phyloP scores from a whole-genome alignment of 2,888 invertebrate species.

The Sturmia bella region DNA sequence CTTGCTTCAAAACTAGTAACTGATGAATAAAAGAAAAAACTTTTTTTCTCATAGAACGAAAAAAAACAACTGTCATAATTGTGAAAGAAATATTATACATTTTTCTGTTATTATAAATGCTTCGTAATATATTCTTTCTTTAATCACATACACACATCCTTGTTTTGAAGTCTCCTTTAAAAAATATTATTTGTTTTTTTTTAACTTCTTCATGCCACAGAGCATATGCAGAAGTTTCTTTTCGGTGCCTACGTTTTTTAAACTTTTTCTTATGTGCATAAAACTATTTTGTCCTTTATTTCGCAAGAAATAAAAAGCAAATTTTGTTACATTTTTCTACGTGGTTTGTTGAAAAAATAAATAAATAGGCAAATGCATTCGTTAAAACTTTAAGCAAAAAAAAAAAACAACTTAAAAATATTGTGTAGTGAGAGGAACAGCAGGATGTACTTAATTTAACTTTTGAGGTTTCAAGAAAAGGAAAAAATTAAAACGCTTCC shows the following conservation, averaged over 20 bases:
- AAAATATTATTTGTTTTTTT: neutral
- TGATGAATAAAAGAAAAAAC: no score
- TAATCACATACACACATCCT: neutral
- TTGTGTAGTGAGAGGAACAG: slow-evolving; percentile 1
- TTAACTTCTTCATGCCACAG: neutral
- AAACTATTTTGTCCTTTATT: slow-evolving; percentile 8
- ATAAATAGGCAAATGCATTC: no score
- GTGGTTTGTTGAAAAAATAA: neutral
- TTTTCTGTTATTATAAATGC: slow-evolving; percentile 29
- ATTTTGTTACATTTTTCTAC: slow-evolving; percentile 20
- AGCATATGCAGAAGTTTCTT: neutral
- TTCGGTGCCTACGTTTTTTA: neutral
- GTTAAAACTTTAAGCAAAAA: no score
- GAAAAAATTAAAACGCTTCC: neutral
- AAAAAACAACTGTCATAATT: neutral
- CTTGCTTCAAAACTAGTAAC: no score
- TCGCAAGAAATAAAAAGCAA: neutral
- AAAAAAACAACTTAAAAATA: no score
- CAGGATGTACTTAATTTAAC: slow-evolving; percentile 18
- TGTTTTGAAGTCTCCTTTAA: neutral
- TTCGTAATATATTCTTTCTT: slow-evolving; percentile 56
- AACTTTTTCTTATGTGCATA: neutral
- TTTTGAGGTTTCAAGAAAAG: slow-evolving; percentile 23
- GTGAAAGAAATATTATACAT: neutral
- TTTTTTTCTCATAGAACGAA: neutral